Evolutionary conservation across 2,113 vertebrate species (phyloP).

Genomic region (Gnathonemus echidnorhynchus): DNA sequence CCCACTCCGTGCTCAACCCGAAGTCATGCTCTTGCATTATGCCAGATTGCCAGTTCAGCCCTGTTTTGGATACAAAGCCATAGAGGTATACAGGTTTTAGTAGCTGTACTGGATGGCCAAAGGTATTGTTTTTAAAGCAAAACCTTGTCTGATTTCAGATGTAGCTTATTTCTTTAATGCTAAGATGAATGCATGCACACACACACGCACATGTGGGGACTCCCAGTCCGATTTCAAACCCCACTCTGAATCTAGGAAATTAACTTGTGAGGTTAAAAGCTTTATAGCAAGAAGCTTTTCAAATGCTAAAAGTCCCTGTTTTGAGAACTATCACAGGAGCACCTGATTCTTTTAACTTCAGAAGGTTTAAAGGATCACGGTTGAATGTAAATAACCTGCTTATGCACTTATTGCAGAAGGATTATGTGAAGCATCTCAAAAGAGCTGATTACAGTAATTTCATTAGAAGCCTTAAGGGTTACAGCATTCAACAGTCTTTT

Average conservation of each 20-base stretch:
- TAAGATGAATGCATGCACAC: not conserved
- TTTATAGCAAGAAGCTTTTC: not conserved
- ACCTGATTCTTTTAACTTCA: not conserved
- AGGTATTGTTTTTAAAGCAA: not conserved
- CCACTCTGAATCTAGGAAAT: not conserved
- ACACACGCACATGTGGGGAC: not conserved
- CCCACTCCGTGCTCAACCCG: no score
- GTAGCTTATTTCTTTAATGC: not conserved
- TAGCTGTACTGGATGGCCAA: not conserved
- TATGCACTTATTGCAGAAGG: not conserved
- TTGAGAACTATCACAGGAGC: not conserved
- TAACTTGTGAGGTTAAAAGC: not conserved
- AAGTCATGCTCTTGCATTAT: not conserved
- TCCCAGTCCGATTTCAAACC: not conserved
- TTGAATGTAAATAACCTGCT: not conserved
- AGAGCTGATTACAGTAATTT: slow-evolving; percentile 5
- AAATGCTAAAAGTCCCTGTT: not conserved
- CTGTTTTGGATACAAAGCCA: not conserved
- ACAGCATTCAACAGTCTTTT: not conserved
- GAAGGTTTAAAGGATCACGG: not conserved
- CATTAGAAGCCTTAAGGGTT: not conserved
- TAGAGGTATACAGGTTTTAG: not conserved
- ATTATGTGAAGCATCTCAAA: not conserved
- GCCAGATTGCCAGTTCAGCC: not conserved
- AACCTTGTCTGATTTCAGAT: not conserved